Evolutionary conservation across 2,888 invertebrate species (phyloP), one percentile per base, ranked within the genome.

Genomic region (Synergus laeviventris): DNA sequence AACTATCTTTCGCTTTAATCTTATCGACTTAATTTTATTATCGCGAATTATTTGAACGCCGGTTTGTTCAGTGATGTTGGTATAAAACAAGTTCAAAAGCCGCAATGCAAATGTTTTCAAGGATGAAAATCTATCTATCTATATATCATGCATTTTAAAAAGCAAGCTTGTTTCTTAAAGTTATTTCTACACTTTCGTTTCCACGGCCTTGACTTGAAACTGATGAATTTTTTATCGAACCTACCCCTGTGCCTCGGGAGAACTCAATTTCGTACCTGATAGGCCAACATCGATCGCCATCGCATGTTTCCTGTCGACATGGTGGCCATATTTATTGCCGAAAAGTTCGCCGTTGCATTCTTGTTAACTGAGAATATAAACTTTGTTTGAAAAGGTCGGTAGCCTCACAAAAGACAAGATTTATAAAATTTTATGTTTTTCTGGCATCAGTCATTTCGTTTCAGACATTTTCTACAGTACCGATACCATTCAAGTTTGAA

Each of bases 181-280:
- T 49, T 70, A n/a, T 70, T 31, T 49, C 16, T 45, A 49, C 70
- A 49, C 70, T n/a, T n/a, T 36, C 9, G n/a, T 70, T 70, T 31
- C 24, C 49, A 31, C 31, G 49, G 11, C 70, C 70, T 70, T 70
- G 70, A 49, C 31, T 49, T 31, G 49, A 70, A 49, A 49, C 49
- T 70, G n/a, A 70, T 70, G 49, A 54, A 70, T 70, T 70, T 70
- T 49, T 70, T 24, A 70, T 70, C 31, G 11, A 5, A 45, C 12
- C n/a, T 42, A 64, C 21, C 4, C 31, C 49, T 70, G 24, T 66
- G 45, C 31, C 70, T 70, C 16, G 12, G 11, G 31, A 49, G 49
- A 49, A 70, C 70, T 70, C 70, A 70, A 70, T 70, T 70, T 70
- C n/a, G 24, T 70, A 66, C 31, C 45, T 70, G 70, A 70, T 70